Conservation (phyloP, 23 tunicate species). For the Phallusia fumigata region DNA sequence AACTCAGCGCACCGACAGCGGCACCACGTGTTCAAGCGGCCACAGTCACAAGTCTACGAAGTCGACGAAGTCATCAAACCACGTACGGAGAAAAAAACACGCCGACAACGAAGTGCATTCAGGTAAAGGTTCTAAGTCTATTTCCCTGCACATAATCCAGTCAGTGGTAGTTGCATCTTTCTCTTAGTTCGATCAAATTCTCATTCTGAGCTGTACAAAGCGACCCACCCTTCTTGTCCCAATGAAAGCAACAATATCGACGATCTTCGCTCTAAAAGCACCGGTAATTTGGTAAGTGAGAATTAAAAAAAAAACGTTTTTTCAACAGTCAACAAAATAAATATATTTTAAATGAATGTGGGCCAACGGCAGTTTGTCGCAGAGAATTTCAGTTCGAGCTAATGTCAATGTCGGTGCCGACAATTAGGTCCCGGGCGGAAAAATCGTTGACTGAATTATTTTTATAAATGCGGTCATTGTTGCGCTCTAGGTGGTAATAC, state of each 20-base stretch:
- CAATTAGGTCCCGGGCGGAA: no score
- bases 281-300: background rate
- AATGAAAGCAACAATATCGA: background rate
- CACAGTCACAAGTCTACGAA: background rate
- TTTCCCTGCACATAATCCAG: no score
- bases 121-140: background rate
- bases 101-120: background rate
- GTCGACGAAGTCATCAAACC: background rate
- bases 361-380: no score
- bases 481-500: no score
- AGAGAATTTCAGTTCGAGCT: no score
- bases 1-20: conserved; percentile 1
- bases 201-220: background rate
- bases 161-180: no score
- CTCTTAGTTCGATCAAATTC: background rate
- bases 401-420: no score
- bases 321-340: no score
- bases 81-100: background rate
- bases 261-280: background rate
- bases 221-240: background rate
- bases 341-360: no score
- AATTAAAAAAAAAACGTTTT: no score
- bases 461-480: no score
- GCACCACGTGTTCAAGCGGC: conserved; percentile 1
- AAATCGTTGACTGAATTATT: no score